Base-by-base conservation (phyloP, 2,888 invertebrate species). In the Agriotes lineatus region DNA sequence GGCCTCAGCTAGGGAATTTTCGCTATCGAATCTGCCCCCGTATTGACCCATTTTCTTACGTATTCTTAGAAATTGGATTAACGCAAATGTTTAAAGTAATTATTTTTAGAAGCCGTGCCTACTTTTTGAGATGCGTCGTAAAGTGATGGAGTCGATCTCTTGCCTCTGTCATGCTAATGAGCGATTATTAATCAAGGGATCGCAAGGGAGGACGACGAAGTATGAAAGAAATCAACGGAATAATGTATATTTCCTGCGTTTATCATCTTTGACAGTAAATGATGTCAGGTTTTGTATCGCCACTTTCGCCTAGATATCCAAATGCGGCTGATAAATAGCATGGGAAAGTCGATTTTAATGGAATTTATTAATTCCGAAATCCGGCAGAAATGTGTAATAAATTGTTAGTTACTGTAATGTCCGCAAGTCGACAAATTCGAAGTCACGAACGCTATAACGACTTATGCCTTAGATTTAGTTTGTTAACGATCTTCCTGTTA, bases 251-350 rank as follows among this genome's bases (percentile, higher is more conserved):
- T 18, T 14, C 48, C 45, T 14, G 44, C 52, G 54, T 62, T 62
- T 62, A 54, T 62, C 62, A 62, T 50, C 35, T 61, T 50, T 48
- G 61, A 61, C 61, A 61, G 61, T 61, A 61, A 61, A 50, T 48
- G 35, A 54, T 39, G 37, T 52, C 39, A 45, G 48, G 33, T 60
- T 60, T 60, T 60, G 14, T 60, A 42, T 54, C 16, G 30, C 52
- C 18, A 52, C 52, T 52, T 52, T 52, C 52, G 12, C 33, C 2
- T n/a, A 61, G 30, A 37, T 37, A 54, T 35, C 50, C 37, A 44
- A 39, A 52, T 22, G 9, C n/a, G 16, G 12, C 20, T 61, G 50
- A 61, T 61, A 54, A 44, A 62, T 61, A 48, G 20, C 20, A 18
- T 16, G 16, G 42, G 37, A 39, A 52, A 62, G 62, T 54, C 19